phyloP scores from a whole-genome alignment of 2,888 invertebrate species.

The Bombyx huttoni region DNA sequence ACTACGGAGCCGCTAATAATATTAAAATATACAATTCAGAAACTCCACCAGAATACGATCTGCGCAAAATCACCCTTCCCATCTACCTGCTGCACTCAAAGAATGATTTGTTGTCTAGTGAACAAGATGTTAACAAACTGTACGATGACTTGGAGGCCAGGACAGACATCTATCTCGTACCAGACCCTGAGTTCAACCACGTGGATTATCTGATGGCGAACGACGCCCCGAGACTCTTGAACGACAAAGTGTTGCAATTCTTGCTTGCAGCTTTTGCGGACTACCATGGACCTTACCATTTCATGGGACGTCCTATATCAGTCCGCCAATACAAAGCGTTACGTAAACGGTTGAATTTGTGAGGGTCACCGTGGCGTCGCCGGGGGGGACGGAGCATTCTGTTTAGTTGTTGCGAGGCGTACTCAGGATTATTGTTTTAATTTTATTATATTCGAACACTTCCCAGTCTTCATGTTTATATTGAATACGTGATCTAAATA shows the following conservation, averaged over 20 bases:
- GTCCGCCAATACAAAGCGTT: too few relatives aligned
- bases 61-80: conserved; percentile 72
- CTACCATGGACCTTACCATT: not conserved
- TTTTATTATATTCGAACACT: too few relatives aligned
- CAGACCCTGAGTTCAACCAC: conserved; percentile 77
- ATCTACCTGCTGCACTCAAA: conserved; percentile 76
- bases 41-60: conserved; percentile 75
- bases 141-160: conserved; percentile 53
- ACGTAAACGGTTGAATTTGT: too few relatives aligned
- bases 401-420: too few relatives aligned
- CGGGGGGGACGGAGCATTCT: too few relatives aligned
- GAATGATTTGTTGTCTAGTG: conserved; percentile 80
- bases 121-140: conserved; percentile 71
- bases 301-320: too few relatives aligned
- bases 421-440: too few relatives aligned
- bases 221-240: conserved; percentile 73
- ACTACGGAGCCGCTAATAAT: conserved; percentile 76
- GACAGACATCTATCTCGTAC: conserved; percentile 69
- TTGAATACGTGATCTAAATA: too few relatives aligned
- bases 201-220: conserved; percentile 79
- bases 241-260: conserved; percentile 56
- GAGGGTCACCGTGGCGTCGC: too few relatives aligned
- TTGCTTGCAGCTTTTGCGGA: conserved; percentile 12
- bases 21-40: conserved; percentile 64
- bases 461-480: too few relatives aligned